Evolutionary conservation across 2,888 invertebrate genomes (phyloP), one percentile per base, ranked within the genome.

Genomic region (Cephus runcator): DNA sequence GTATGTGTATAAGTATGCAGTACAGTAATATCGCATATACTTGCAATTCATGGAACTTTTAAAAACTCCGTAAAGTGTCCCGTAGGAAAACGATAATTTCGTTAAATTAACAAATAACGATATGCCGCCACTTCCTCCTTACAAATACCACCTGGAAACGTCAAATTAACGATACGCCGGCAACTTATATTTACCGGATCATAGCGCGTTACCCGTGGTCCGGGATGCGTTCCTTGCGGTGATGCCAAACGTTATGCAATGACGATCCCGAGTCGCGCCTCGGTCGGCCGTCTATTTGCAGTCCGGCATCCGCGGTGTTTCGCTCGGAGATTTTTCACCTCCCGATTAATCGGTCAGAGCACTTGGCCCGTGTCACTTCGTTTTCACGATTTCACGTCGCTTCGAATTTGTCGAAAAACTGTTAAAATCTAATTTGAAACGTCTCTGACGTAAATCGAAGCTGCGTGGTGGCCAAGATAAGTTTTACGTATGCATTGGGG

Each of bases 141-240:
- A 68, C 71, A 34, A 76, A 69, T 78, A 35, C 4, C 68, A 23
- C 12, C 69, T 76, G 6, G n/a, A 35, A 30, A 11, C 31, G 12
- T 73, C 6, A 23, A 15, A 15, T n/a, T 12, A 31, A 31, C 23
- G 34, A 34, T n/a, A 34, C 3, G 12, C 30, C 34, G 15, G 80
- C 75, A 78, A 81, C 82, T 82, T 81, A 82, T 82, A 82, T 83
- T 83, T 83, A 81, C 82, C 81, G 82, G 79, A 82, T 82, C 81
- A 81, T 81, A 82, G 81, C 81, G 78, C 79, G 81, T 83, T 83
- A 79, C 79, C 83, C 81, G 79, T 81, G 83, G 83, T 83, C 83
- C 83, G 83, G 83, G 82, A 83, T 82, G 77, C 78, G 73, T 79
- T 77, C 78, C 78, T 81, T 79, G 81, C 79, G 77, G 78, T 31